phyloP scores from a whole-genome alignment of 2,888 invertebrate genomes.

The Pyrocoelia pectoralis region DNA sequence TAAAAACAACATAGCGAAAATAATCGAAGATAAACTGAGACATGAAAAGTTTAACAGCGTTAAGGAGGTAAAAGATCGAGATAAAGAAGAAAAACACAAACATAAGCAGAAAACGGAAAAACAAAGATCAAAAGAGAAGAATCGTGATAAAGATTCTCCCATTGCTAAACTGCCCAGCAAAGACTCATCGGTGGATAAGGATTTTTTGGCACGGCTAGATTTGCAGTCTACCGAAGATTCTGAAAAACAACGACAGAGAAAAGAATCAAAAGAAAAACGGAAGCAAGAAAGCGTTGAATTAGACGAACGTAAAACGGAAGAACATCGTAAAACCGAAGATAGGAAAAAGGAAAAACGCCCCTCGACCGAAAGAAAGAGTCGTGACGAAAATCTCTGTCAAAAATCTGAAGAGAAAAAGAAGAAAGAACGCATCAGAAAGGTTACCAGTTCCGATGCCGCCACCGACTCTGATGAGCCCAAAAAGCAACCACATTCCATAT shows the following conservation, averaged over 20 bases:
- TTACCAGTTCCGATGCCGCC: conserved; percentile 68
- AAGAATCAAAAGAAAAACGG: conserved; percentile 65
- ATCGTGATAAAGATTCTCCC: conserved; percentile 52
- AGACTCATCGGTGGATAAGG: conserved; percentile 62
- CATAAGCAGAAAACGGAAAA: conserved; percentile 51
- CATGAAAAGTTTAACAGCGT: conserved; percentile 65
- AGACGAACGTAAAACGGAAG: conserved; percentile 47
- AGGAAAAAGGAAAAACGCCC: conserved; percentile 62
- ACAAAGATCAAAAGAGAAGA: conserved; percentile 50
- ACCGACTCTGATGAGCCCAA: conserved; percentile 84
- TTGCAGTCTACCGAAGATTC: conserved; percentile 66
- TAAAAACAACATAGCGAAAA: conserved; percentile 66
- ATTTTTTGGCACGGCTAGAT: conserved; percentile 67
- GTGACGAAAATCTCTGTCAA: conserved; percentile 56
- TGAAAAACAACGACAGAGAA: conserved; percentile 65
- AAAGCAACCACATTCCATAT: conserved; percentile 91
- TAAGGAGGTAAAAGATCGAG: conserved; percentile 57
- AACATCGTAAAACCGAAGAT: conserved; percentile 51
- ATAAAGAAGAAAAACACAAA: conserved; percentile 45
- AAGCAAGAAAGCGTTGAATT: conserved; percentile 63
- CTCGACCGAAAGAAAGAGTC: conserved; percentile 64
- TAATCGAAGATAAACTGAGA: conserved; percentile 68
- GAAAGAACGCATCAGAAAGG: conserved; percentile 55
- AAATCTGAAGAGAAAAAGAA: conserved; percentile 45
- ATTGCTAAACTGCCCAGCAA: conserved; percentile 46